These are phyloP conservation scores for Echinometra lucunter DNA, from an alignment of 53 echinoderm and acorn worm species.

Conservation along the genomic window DNA sequence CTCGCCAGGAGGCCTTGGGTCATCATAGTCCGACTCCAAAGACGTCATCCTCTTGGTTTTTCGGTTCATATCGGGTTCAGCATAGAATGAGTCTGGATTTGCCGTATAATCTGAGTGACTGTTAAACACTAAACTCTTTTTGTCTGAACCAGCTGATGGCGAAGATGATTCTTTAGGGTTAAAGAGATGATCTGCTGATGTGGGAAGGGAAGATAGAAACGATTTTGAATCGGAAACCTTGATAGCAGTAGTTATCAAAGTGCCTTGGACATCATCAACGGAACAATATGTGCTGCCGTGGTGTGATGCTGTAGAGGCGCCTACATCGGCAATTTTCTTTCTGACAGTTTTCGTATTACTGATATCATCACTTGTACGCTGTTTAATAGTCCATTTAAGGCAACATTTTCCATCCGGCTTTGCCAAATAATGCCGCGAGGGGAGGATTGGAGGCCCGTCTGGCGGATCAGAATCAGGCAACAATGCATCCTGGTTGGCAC, in stretches of 20 bases:
- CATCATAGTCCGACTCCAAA: constrained; percentile 23
- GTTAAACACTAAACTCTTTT: not conserved
- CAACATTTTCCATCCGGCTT: not conserved
- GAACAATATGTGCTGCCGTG: not conserved
- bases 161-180: not conserved
- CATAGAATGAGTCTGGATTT: not conserved
- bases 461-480: not conserved
- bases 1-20: not conserved
- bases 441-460: not conserved
- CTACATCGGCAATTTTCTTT: not conserved
- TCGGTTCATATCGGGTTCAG: constrained; percentile 1
- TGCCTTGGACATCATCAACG: not conserved
- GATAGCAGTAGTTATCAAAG: not conserved
- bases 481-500: not conserved
- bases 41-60: not conserved
- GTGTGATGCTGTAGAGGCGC: not conserved
- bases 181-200: not conserved
- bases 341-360: not conserved
- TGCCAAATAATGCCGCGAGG: not conserved
- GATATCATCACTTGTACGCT: not conserved
- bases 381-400: not conserved
- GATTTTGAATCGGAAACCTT: not conserved
- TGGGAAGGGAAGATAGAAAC: not conserved
- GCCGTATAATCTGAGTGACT: not conserved
- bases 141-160: not conserved